Conservation (phyloP, 2,113 vertebrate species). For the Steatornis caripensis region DNA sequence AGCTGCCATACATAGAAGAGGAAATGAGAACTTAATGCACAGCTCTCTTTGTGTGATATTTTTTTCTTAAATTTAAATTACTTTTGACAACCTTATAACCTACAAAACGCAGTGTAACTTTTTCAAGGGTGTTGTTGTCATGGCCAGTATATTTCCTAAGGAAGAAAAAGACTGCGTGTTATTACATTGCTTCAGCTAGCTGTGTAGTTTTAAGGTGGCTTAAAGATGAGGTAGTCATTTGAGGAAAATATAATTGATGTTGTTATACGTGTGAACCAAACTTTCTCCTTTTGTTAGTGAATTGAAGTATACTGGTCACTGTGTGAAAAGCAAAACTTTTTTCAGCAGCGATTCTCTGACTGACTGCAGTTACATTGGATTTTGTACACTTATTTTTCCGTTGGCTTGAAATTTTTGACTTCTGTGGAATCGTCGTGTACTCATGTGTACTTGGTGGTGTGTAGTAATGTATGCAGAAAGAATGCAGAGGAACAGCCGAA, state of each 20-base stretch:
- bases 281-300: neutral
- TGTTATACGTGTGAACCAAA: neutral
- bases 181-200: neutral
- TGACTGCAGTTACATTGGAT: neutral
- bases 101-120: neutral
- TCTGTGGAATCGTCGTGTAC: neutral
- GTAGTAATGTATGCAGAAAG: neutral
- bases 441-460: accelerated
- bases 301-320: neutral
- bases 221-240: neutral
- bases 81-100: neutral
- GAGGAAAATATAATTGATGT: neutral
- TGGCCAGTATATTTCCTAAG: neutral
- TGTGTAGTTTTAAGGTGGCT: neutral
- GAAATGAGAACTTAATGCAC: neutral
- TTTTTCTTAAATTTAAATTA: neutral
- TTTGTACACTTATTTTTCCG: neutral
- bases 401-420: neutral
- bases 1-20: neutral
- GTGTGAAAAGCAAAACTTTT: neutral
- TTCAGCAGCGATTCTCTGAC: neutral
- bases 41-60: neutral
- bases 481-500: neutral
- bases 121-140: accelerated
- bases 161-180: neutral